These are phyloP conservation scores for Oasisia sp. DNA, from an alignment of 2,888 invertebrate genomes.

Conservation along the genomic window DNA sequence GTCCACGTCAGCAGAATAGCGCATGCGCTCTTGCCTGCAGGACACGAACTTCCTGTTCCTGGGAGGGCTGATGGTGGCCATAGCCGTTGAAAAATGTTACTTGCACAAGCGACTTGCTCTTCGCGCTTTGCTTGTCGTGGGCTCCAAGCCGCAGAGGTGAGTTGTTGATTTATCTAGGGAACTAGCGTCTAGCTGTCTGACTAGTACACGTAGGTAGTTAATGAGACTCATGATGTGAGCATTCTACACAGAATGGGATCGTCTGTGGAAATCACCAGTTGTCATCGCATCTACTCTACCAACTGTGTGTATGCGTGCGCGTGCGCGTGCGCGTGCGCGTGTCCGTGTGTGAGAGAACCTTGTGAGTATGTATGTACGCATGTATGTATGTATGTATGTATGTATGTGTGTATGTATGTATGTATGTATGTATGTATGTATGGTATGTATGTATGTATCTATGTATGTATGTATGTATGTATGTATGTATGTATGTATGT, in stretches of 20 bases:
- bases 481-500: too few relatives aligned
- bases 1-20: too few relatives aligned
- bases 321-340: too few relatives aligned
- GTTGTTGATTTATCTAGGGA: background rate
- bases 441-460: too few relatives aligned
- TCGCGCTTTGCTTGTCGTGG: constrained; percentile 76
- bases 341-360: too few relatives aligned
- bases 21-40: constrained; percentile 37
- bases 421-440: background rate
- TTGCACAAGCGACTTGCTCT: constrained; percentile 85
- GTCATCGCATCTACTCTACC: too few relatives aligned
- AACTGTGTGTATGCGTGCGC: too few relatives aligned
- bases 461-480: too few relatives aligned
- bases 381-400: too few relatives aligned
- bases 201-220: background rate
- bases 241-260: too few relatives aligned
- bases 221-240: background rate
- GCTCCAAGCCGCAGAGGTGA: constrained; percentile 43
- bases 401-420: background rate
- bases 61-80: constrained; percentile 88
- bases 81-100: constrained; percentile 86
- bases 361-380: too few relatives aligned
- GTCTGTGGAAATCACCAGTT: too few relatives aligned
- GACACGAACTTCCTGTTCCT: constrained; percentile 40
- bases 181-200: background rate